These are phyloP conservation scores for Misgurnus anguillicaudatus DNA, from an alignment of 2,113 vertebrate species.

Conservation along the genomic window DNA sequence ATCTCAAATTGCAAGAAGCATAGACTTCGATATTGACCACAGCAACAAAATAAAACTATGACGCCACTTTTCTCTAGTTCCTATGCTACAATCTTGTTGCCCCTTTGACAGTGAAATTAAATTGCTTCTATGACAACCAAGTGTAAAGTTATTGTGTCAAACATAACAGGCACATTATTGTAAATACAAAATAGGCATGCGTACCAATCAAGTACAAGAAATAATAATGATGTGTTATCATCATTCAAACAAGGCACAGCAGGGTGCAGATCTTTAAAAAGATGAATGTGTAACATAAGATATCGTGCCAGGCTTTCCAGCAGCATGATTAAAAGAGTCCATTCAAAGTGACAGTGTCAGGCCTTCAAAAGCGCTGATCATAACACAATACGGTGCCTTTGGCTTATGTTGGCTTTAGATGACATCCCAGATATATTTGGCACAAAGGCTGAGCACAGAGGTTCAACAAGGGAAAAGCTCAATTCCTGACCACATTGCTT, in stretches of 20 bases:
- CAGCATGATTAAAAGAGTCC: constrained; percentile 55
- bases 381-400: constrained; percentile 31
- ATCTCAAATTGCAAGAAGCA: too few species aligned
- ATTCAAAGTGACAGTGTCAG: constrained; percentile 39
- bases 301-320: not conserved
- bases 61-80: not conserved
- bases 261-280: not conserved
- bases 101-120: not conserved
- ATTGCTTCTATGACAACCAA: rapidly evolving
- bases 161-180: not conserved
- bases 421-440: constrained; percentile 7
- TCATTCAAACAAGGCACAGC: constrained; percentile 18
- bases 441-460: not conserved
- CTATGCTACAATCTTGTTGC: not conserved
- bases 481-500: constrained; percentile 10
- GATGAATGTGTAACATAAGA: constrained; percentile 25
- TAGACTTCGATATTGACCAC: too few species aligned
- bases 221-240: not conserved
- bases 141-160: too few species aligned
- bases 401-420: constrained; percentile 11
- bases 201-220: not conserved
- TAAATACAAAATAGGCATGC: not conserved
- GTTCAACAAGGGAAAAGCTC: not conserved
- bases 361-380: constrained; percentile 38
- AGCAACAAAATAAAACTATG: too few species aligned